Percentiles rank a stretch among this genome's conserved stretches.
These are phyloP conservation scores for Agonopterix arenella DNA, from an alignment of 2,888 invertebrate genomes.

Conservation along the genomic window DNA sequence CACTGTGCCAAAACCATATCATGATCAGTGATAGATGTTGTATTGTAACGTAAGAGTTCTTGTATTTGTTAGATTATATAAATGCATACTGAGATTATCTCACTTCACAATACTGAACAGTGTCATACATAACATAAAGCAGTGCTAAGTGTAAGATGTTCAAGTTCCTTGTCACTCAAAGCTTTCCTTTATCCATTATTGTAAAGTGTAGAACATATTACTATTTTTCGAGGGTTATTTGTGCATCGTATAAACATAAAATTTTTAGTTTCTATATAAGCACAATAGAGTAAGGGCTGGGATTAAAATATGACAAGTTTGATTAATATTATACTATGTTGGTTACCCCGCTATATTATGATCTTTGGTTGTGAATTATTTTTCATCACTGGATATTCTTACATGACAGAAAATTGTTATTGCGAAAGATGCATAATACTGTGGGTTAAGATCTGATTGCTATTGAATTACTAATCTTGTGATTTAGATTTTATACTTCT, in stretches of 20 bases:
- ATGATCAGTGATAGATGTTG: constrained; percentile 60
- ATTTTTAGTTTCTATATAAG: constrained; percentile 58
- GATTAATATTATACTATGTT: constrained; percentile 8
- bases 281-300: constrained; percentile 68
- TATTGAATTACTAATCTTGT: constrained; percentile 68
- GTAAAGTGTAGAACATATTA: constrained; percentile 50
- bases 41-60: constrained; percentile 26
- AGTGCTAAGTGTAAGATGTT: constrained; percentile 39
- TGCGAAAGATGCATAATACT: constrained; percentile 37
- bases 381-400: constrained; percentile 16
- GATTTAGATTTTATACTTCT: constrained; percentile 78
- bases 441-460: constrained; percentile 59
- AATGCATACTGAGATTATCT: constrained; percentile 14
- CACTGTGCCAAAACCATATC: constrained; percentile 68
- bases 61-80: constrained; percentile 19
- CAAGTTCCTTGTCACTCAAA: constrained; percentile 60
- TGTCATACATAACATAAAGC: constrained; percentile 17
- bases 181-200: constrained; percentile 42
- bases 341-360: constrained; percentile 8
- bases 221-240: constrained; percentile 72
- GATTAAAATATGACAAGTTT: constrained; percentile 45
- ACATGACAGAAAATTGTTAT: constrained; percentile 22
- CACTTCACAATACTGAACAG: constrained; percentile 12
- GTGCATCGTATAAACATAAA: constrained; percentile 46
- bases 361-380: constrained; percentile 40